A percentile compares a stretch with the other conserved stretches of the same genome.
These are phyloP conservation scores for Oxyteleia sp. DNA, from an alignment of 2,888 invertebrate species.

Conservation along the genomic window DNA sequence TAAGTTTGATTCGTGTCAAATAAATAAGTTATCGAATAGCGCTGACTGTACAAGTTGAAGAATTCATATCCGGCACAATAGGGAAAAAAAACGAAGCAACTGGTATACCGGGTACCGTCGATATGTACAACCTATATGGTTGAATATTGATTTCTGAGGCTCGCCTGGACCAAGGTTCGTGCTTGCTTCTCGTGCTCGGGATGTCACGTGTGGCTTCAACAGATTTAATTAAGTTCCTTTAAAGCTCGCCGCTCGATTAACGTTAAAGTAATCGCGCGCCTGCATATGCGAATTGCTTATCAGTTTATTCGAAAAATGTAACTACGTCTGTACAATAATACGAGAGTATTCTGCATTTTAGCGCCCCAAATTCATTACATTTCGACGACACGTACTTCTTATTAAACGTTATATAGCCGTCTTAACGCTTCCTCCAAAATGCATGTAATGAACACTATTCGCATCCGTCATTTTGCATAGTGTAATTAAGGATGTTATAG, in stretches of 20 bases:
- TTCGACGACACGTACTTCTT: constrained; percentile 1
- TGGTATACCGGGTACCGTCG: constrained; percentile 30
- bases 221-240: constrained; percentile 73
- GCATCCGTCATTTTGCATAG: constrained; percentile 2
- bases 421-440: constrained; percentile 31
- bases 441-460: constrained; percentile 28
- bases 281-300: constrained; percentile 35
- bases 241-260: constrained; percentile 60
- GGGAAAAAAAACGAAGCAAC: constrained; percentile 46
- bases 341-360: constrained; percentile 6
- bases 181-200: constrained; percentile 56
- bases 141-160: constrained; percentile 71
- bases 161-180: constrained; percentile 66
- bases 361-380: constrained; percentile 17
- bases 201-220: constrained; percentile 67
- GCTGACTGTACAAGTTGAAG: constrained; percentile 1
- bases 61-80: constrained; percentile 39
- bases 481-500: constrained; percentile 17
- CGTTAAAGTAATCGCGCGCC: constrained; percentile 39
- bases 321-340: constrained; percentile 3
- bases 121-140: constrained; percentile 51
- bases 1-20: constrained; percentile 13
- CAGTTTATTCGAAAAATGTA: not conserved
- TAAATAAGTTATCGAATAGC: constrained; percentile 24
- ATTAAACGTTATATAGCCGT: constrained; percentile 14